Conservation (phyloP, 2,797 vertebrate species). For the Leucoraja ocellata region DNA sequence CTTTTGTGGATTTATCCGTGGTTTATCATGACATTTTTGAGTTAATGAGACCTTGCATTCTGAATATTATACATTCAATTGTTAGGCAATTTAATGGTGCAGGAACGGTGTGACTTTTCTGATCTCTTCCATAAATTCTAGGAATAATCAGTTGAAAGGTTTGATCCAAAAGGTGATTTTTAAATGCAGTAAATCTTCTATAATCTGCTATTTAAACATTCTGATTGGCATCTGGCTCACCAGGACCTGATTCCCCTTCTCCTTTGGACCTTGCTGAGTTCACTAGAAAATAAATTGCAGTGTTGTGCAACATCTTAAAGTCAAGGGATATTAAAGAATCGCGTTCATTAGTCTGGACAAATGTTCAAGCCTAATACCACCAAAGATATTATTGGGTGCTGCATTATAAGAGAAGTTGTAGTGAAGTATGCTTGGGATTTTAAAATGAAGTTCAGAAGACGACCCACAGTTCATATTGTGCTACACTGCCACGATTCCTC, state of each 20-base stretch:
- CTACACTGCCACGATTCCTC: no score
- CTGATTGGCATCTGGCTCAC: no score
- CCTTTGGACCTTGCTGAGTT: no score
- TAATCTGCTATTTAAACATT: no score
- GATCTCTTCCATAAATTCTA: neutral
- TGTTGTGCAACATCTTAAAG: no score
- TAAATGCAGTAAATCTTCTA: neutral
- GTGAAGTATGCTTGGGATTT: neutral
- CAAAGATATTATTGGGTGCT: no score
- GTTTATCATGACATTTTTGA: neutral
- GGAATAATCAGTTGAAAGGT: neutral
- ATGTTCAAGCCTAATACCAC: no score
- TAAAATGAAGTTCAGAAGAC: neutral
- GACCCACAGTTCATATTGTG: neutral
- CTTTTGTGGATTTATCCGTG: neutral
- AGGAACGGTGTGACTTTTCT: neutral
- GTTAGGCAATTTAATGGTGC: neutral
- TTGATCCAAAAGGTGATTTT: neutral
- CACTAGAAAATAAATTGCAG: no score
- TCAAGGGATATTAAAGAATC: no score
- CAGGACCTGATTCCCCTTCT: no score
- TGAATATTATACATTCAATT: neutral
- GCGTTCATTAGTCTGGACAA: no score
- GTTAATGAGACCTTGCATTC: neutral
- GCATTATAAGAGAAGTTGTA: no score